A percentile compares a stretch with the other conserved stretches of the same genome.
phyloP scores from a whole-genome alignment of 2,113 vertebrate species.

The Synodontis membranacea region DNA sequence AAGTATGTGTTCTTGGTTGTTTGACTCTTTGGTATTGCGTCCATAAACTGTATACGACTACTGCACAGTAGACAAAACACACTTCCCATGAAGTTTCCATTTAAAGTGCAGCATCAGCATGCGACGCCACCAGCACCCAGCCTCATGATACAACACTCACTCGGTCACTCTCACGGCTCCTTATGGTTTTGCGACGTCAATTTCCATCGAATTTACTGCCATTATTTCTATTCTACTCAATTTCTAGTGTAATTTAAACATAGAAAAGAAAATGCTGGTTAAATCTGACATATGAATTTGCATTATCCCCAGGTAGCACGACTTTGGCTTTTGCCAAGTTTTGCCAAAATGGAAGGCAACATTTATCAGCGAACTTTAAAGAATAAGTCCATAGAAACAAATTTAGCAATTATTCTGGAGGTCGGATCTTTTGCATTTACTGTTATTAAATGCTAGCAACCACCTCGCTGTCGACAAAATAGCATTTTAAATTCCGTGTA shows the following conservation, averaged over 20 bases:
- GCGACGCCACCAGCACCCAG: constrained; percentile 20
- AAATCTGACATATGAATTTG: neutral
- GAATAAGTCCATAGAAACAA: neutral
- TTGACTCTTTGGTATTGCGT: constrained; percentile 1
- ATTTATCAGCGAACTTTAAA: neutral
- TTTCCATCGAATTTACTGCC: neutral
- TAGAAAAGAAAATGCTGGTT: neutral
- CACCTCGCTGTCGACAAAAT: neutral
- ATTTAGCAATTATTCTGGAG: neutral
- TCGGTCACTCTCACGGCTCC: constrained; percentile 35
- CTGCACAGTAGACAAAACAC: constrained; percentile 63
- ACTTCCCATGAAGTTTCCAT: constrained; percentile 62
- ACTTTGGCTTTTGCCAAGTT: neutral
- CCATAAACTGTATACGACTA: constrained; percentile 33
- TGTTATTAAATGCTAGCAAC: neutral
- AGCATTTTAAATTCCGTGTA: neutral
- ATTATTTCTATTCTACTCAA: neutral
- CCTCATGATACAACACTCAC: constrained; percentile 41
- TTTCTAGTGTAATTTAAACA: neutral
- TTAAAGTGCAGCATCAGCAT: constrained; percentile 57
- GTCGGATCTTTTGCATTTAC: neutral
- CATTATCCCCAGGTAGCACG: neutral
- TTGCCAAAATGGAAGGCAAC: neutral
- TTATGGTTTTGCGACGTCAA: neutral
- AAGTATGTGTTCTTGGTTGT: neutral